These are phyloP conservation scores for Acanthosepion pharaonis DNA, from an alignment of 2,888 invertebrate genomes.

Conservation along the genomic window DNA sequence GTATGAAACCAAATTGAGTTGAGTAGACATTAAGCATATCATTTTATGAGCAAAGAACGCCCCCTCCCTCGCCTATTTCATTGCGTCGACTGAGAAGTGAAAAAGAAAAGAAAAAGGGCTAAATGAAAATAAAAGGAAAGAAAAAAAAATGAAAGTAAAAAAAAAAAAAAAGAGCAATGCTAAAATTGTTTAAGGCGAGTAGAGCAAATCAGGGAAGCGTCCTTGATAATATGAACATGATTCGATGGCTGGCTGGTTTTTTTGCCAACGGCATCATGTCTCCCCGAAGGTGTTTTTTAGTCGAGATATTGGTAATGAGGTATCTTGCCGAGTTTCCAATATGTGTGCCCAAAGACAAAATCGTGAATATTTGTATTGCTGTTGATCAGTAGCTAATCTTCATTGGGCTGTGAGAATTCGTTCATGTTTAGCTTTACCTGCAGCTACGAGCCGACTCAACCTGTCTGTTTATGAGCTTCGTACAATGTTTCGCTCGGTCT, in stretches of 20 bases:
- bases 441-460: background rate
- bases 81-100: background rate
- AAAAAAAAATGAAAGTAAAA: background rate
- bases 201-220: background rate
- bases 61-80: background rate
- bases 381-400: background rate
- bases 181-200: background rate
- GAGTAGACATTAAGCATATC: background rate
- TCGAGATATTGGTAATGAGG: slow-evolving; percentile 8
- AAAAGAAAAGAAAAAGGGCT: too few relatives aligned
- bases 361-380: background rate
- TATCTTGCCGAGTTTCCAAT: background rate
- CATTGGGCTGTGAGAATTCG: background rate
- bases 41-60: background rate
- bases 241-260: background rate
- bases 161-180: background rate
- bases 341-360: background rate
- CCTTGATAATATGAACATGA: background rate
- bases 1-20: background rate
- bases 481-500: slow-evolving; percentile 18
- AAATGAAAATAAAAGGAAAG: too few relatives aligned
- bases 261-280: background rate
- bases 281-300: slow-evolving; percentile 11
- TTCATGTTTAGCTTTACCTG: background rate
- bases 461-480: background rate